Evolutionary conservation across 2,113 vertebrate species (phyloP).

Genomic region (Cyrtonyx montezumae): DNA sequence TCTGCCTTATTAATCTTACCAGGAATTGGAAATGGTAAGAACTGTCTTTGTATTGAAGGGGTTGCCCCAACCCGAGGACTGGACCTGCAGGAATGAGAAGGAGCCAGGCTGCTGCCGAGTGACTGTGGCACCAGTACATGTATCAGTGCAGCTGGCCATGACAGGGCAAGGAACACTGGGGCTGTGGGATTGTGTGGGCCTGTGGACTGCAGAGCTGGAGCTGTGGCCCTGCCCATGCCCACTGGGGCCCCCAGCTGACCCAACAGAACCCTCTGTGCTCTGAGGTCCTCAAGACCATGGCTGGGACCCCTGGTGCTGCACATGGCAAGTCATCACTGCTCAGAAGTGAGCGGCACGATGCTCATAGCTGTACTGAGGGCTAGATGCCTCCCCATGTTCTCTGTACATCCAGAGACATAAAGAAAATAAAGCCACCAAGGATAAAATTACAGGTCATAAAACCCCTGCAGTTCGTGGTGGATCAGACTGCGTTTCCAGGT

Average conservation of each 20-base stretch:
- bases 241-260: background rate
- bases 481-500: background rate
- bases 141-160: background rate
- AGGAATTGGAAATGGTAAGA: background rate
- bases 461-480: rapidly evolving
- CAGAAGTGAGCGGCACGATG: background rate
- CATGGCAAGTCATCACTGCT: background rate
- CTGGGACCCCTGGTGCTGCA: background rate
- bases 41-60: background rate
- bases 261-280: background rate
- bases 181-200: background rate
- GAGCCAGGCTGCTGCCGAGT: background rate
- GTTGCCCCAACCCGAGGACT: background rate
- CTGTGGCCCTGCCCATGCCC: background rate
- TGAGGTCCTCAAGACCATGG: background rate
- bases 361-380: background rate
- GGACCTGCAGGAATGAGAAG: background rate
- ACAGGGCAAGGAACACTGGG: background rate
- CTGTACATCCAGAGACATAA: background rate
- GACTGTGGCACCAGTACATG: background rate
- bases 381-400: background rate
- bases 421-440: background rate
- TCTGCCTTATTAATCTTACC: background rate
- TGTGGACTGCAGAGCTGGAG: background rate
- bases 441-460: background rate